Base-by-base conservation (phyloP, 2,797 vertebrate species). In the Gallinago solitaria region DNA sequence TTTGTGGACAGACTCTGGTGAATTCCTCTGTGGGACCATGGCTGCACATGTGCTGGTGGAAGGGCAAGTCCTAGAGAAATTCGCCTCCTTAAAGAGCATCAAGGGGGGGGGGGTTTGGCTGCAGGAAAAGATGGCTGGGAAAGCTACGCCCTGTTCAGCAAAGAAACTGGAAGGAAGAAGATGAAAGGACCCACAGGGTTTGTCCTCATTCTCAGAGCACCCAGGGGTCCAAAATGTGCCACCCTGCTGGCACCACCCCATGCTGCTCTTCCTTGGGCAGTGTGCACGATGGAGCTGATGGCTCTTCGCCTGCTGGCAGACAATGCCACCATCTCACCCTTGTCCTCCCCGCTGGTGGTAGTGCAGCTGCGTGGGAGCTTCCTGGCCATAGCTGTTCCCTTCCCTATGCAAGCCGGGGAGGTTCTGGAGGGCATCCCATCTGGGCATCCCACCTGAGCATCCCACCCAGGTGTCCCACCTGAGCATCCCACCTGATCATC, bases 41-140 rank as follows among this genome's bases (percentile, higher is more conserved):
- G 21, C 30, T 1, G 1, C 61, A 57, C 35, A 23, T 0, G 0
- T 0, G 0, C 45, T 82, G 60, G 4, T 4, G 64, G 45, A 70
- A 76, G 68, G 71, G 56, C 33, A 33, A 30, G 5, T 35, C 18
- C 50, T 51, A 45, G n/a, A 70, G 61, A 81, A 54, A 68, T 69
- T 63, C 2, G 12, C 12, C 61, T 50, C 60, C 45, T 87, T 45
- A 5, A 61, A 47, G 30, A 80, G 27, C 27, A 41, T 13, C 0
- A 4, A 50, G 25, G 50, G 21, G 35, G 9, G n/a, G n/a, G n/a
- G n/a, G n/a, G n/a, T 64, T 37, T 33, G 48, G 50, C 64, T 64
- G 53, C 67, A 50, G 37, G 41, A 43, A 16, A 16, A 61, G 30
- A 4, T 13, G 54, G n/a, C 9, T 3, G 13, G 60, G 51, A 70